These are phyloP conservation scores for Flexamia atlantica DNA, from an alignment of 2,888 invertebrate genomes.

Conservation along the genomic window DNA sequence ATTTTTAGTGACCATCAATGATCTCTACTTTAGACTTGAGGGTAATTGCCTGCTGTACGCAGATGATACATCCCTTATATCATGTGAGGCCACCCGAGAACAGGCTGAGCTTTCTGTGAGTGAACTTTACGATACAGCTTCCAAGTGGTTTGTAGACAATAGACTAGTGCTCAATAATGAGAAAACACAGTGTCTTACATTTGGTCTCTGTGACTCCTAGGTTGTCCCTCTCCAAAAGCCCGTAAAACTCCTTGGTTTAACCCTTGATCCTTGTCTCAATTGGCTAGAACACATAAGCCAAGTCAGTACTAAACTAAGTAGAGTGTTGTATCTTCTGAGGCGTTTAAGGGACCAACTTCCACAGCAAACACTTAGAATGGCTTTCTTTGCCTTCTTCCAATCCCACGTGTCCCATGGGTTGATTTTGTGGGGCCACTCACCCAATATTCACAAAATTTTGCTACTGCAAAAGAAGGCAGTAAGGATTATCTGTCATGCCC, in stretches of 20 bases:
- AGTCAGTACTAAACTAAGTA: not conserved
- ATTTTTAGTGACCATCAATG: conserved; percentile 1
- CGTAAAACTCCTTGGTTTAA: not conserved
- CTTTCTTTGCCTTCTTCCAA: not conserved
- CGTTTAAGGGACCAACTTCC: not conserved
- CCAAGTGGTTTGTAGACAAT: not conserved
- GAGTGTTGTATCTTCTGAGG: not conserved
- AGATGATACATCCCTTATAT: not conserved
- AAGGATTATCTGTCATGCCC: not conserved
- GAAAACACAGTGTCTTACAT: not conserved
- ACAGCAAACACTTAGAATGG: not conserved
- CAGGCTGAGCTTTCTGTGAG: not conserved
- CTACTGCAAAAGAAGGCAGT: not conserved
- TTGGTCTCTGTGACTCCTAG: not conserved
- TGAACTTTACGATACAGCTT: not conserved
- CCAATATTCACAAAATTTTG: not conserved
- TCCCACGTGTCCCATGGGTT: not conserved
- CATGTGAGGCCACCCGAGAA: not conserved
- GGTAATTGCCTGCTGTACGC: not conserved
- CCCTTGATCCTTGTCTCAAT: not conserved
- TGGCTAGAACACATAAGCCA: not conserved
- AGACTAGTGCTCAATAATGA: not conserved
- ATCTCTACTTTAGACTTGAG: not conserved
- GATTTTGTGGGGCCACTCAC: not conserved
- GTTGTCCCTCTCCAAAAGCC: not conserved